Conservation (phyloP, 2,113 vertebrate species). For the Herpetotheres cachinnans region DNA sequence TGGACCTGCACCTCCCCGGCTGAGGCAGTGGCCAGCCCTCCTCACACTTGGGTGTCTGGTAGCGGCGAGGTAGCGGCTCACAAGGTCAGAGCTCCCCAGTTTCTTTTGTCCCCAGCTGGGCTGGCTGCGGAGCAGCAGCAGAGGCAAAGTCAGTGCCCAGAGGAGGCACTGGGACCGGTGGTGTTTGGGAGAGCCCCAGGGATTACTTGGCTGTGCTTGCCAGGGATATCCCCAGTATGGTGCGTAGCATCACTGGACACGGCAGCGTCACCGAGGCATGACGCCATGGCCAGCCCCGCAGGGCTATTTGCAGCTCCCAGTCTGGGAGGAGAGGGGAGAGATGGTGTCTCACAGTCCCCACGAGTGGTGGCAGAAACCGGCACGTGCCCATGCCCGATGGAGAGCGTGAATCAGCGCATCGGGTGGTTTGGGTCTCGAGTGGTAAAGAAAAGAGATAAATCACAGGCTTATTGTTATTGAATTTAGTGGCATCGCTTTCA, state of each 20-base stretch:
- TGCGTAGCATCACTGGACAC: rapidly evolving
- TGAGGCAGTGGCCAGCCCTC: neutral
- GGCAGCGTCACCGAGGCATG: rapidly evolving
- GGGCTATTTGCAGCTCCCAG: neutral
- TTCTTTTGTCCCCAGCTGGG: neutral
- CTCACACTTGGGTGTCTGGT: neutral
- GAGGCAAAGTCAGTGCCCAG: rapidly evolving
- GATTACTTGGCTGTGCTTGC: neutral
- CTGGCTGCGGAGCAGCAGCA: rapidly evolving
- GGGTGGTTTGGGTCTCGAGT: constrained; percentile 12
- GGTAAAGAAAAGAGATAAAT: constrained; percentile 59
- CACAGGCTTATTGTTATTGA: constrained; percentile 65
- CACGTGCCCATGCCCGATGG: rapidly evolving
- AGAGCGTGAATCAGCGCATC: neutral
- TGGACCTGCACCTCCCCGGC: neutral
- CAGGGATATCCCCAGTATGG: rapidly evolving
- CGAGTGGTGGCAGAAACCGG: neutral
- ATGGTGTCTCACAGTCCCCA: neutral
- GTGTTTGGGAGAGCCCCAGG: neutral
- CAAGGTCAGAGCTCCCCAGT: rapidly evolving
- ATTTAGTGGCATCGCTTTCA: constrained; percentile 61
- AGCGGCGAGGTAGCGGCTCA: rapidly evolving
- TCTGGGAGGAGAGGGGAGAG: neutral
- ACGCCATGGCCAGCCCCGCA: rapidly evolving
- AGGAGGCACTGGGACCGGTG: rapidly evolving